These are phyloP conservation scores for Bellardia bayeri DNA, from an alignment of 2,888 invertebrate species.

Conservation along the genomic window DNA sequence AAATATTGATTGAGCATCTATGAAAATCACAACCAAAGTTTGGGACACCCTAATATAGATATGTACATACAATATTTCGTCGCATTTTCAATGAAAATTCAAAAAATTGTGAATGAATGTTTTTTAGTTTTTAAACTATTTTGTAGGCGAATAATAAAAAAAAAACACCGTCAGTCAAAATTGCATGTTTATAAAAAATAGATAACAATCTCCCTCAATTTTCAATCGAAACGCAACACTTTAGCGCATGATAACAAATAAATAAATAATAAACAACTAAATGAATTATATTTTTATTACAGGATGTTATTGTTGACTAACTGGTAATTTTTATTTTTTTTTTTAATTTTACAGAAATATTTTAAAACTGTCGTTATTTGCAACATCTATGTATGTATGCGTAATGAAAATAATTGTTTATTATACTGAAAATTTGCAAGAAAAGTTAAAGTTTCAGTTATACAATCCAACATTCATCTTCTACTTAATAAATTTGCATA, in stretches of 20 bases:
- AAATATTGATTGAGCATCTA: no score
- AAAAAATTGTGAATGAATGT: neutral
- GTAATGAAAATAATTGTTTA: slow-evolving; percentile 34
- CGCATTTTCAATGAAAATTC: neutral
- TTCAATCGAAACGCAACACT: slow-evolving; percentile 59
- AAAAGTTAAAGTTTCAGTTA: slow-evolving; percentile 6
- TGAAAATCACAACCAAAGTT: no score
- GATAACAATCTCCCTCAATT: slow-evolving; percentile 47
- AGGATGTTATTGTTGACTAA: slow-evolving; percentile 47
- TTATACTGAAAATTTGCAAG: neutral
- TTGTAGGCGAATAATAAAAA: neutral
- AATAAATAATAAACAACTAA: slow-evolving; percentile 31
- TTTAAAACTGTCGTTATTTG: slow-evolving; percentile 25
- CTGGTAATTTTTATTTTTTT: slow-evolving; percentile 16
- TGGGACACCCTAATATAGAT: no score
- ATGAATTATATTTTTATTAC: slow-evolving; percentile 52
- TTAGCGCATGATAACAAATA: slow-evolving; percentile 34
- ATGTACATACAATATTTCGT: neutral
- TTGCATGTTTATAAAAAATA: slow-evolving; percentile 56
- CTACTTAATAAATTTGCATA: slow-evolving; percentile 53
- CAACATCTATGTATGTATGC: slow-evolving; percentile 14
- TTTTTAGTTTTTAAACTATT: neutral
- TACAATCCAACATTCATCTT: slow-evolving; percentile 53
- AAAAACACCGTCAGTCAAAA: slow-evolving; percentile 15
- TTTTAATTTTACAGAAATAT: neutral